phyloP scores from a whole-genome alignment of 1,140 invertebrate genomes.

The Anastrepha obliqua region DNA sequence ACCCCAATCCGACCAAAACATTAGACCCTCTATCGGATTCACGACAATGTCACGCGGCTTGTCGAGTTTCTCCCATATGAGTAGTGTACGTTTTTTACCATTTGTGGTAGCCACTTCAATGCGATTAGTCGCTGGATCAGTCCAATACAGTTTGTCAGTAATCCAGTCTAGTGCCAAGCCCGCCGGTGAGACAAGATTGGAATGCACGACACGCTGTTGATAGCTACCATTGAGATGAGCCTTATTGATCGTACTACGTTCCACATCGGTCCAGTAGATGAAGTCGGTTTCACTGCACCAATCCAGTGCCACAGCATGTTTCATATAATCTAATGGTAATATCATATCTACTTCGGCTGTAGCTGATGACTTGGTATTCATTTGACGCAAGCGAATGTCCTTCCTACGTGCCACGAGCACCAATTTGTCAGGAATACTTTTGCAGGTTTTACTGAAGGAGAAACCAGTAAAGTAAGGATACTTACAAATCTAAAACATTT shows the following conservation, averaged over 20 bases:
- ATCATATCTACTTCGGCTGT: conserved; percentile 83
- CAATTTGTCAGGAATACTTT: conserved; percentile 83
- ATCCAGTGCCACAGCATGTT: conserved; percentile 87
- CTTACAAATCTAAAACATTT: background rate
- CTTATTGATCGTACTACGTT: conserved; percentile 86
- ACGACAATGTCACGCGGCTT: conserved; percentile 90
- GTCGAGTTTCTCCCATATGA: conserved; percentile 87
- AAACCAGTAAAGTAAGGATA: background rate
- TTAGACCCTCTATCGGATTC: conserved; percentile 84
- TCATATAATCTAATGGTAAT: conserved; percentile 86
- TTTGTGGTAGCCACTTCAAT: conserved; percentile 89
- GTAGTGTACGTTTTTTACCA: conserved; percentile 83
- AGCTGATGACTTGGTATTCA: conserved; percentile 77
- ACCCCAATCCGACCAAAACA: conserved; percentile 96
- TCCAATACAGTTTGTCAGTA: conserved; percentile 92
- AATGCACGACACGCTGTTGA: conserved; percentile 80
- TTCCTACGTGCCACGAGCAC: conserved; percentile 88
- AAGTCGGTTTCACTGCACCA: conserved; percentile 88
- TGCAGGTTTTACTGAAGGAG: conserved; percentile 79
- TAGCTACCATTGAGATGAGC: conserved; percentile 85
- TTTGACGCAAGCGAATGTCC: conserved; percentile 84
- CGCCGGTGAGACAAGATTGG: conserved; percentile 79
- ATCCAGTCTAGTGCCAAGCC: conserved; percentile 91
- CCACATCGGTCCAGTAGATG: conserved; percentile 93
- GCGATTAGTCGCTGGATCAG: conserved; percentile 85